phyloP scores from a whole-genome alignment of 2,888 invertebrate genomes.

The Myopa testacea region DNA sequence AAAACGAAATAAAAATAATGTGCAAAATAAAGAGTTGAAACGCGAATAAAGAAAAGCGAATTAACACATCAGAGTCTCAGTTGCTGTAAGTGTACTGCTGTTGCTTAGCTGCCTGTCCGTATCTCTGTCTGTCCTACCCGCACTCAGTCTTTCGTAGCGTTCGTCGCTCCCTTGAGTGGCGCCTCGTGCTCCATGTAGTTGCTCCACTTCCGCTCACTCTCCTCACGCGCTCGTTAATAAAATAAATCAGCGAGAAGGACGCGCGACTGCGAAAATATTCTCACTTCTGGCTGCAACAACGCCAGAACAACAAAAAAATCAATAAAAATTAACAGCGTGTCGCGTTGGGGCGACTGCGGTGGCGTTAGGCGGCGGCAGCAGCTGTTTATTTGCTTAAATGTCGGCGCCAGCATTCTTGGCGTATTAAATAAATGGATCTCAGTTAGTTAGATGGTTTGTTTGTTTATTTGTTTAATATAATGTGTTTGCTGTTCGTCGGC shows the following conservation, averaged over 20 bases:
- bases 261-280: constrained; percentile 24
- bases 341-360: constrained; percentile 6
- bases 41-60: not conserved
- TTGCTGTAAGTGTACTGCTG: not conserved
- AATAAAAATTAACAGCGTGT: constrained; percentile 37
- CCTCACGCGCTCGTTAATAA: constrained; percentile 5
- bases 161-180: constrained; percentile 7
- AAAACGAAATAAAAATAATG: no score
- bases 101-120: not conserved
- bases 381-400: constrained; percentile 65
- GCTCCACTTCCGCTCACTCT: not conserved
- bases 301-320: constrained; percentile 32
- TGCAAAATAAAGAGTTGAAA: no score
- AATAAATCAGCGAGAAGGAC: constrained; percentile 29
- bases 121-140: not conserved
- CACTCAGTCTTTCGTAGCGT: not conserved
- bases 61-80: not conserved
- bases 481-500: constrained; percentile 27
- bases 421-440: constrained; percentile 64
- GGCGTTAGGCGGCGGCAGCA: constrained; percentile 61
- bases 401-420: constrained; percentile 71
- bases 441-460: constrained; percentile 47
- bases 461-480: constrained; percentile 40
- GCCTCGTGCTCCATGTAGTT: not conserved
- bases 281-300: constrained; percentile 24